Percentiles rank a stretch among this genome's conserved stretches.
phyloP scores from a whole-genome alignment of 1,140 invertebrate species.

The Leguminivora glycinivorella region DNA sequence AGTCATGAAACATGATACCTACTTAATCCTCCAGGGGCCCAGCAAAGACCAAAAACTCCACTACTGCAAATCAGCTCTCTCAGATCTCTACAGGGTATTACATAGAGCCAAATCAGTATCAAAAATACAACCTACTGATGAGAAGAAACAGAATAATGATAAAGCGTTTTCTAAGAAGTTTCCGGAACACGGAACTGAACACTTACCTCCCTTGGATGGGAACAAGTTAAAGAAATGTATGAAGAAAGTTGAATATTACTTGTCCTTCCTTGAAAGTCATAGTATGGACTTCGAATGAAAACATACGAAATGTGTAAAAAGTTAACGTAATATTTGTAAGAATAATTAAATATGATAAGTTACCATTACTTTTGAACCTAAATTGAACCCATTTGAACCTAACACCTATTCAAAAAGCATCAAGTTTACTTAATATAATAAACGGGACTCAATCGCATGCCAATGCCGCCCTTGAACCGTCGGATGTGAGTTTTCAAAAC shows the following conservation, averaged over 20 bases:
- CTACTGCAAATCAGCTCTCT: slow-evolving; percentile 79
- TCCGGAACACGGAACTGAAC: slow-evolving; percentile 70
- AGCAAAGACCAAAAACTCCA: slow-evolving; percentile 52
- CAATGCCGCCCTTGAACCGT: no score
- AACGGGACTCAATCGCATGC: no score
- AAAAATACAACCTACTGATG: slow-evolving; percentile 48
- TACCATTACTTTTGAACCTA: not conserved
- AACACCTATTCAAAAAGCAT: no score
- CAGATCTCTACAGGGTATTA: slow-evolving; percentile 81
- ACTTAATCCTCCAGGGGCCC: slow-evolving; percentile 60
- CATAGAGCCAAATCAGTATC: slow-evolving; percentile 58
- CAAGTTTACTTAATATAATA: no score
- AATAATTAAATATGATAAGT: not conserved
- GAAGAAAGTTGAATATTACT: slow-evolving; percentile 86
- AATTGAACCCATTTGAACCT: no score
- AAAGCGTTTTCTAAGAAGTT: slow-evolving; percentile 79
- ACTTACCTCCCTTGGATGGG: slow-evolving; percentile 76
- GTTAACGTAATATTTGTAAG: not conserved
- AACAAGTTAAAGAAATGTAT: slow-evolving; percentile 79
- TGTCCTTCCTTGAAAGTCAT: slow-evolving; percentile 81
- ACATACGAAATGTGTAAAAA: not conserved
- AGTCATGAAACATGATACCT: slow-evolving; percentile 64
- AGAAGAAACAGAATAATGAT: slow-evolving; percentile 31
- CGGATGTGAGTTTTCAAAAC: no score
- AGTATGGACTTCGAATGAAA: slow-evolving; percentile 44